Percentiles rank a stretch among this genome's conserved stretches.
Evolutionary conservation across 37 sponge, comb jelly and placozoan genomes (phyloP).

Genomic region (Mnemiopsis leidyi): DNA sequence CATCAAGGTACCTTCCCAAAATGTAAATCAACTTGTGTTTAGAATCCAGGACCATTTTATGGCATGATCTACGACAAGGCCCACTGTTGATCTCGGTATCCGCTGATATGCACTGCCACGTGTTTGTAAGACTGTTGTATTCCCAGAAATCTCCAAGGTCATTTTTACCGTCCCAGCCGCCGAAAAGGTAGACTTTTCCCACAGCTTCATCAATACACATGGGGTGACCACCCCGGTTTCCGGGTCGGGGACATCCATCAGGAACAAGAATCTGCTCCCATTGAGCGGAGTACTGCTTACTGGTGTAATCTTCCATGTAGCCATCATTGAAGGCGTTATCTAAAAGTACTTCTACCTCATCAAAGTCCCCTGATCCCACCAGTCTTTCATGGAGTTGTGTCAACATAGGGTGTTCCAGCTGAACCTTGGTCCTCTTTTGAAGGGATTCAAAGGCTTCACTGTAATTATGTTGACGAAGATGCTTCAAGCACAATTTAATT

Average conservation of each 20-base stretch:
- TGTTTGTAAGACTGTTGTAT: slow-evolving; percentile 57
- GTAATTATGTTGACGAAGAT: slow-evolving; percentile 80
- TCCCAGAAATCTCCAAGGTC: slow-evolving; percentile 86
- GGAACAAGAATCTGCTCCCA: slow-evolving; percentile 54
- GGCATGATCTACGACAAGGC: slow-evolving; percentile 71
- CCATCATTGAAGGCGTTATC: slow-evolving; percentile 6
- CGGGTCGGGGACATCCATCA: slow-evolving; percentile 68
- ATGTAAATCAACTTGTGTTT: slow-evolving; percentile 70
- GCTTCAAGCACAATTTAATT: slow-evolving; percentile 82
- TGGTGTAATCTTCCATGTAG: slow-evolving; percentile 57
- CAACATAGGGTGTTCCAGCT: slow-evolving; percentile 80
- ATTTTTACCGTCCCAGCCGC: slow-evolving; percentile 86
- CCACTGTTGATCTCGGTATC: slow-evolving; percentile 68
- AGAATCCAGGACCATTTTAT: slow-evolving; percentile 78
- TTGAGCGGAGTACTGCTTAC: slow-evolving; percentile 54
- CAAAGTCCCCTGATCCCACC: slow-evolving; percentile 63
- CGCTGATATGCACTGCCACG: slow-evolving; percentile 73
- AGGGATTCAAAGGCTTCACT: slow-evolving; percentile 75
- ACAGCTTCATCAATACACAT: slow-evolving; percentile 75
- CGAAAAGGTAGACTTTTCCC: slow-evolving; percentile 75
- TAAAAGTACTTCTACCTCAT: not conserved
- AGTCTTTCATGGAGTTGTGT: slow-evolving; percentile 71
- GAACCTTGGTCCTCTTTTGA: slow-evolving; percentile 71
- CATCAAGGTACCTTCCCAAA: slow-evolving; percentile 73
- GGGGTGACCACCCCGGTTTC: slow-evolving; percentile 84